Evolutionary conservation across 2,797 vertebrate genomes (phyloP), one percentile per base, ranked within the genome.

Genomic region (Percopsis omiscomaycus): DNA sequence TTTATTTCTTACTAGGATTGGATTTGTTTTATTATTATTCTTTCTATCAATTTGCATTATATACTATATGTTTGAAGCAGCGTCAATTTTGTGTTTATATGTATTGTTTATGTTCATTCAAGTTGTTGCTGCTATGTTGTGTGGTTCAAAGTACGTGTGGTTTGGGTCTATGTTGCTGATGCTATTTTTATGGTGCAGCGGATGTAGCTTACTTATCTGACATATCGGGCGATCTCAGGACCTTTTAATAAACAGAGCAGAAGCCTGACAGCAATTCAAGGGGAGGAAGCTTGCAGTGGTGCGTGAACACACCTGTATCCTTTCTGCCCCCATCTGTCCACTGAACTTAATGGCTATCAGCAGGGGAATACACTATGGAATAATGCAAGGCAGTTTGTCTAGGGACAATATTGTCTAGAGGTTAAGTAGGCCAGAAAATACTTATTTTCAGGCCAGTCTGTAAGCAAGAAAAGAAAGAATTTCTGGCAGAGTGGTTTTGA

Each of bases 261-360:
- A 55, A 0, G 54, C 55, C 55, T 55, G 59, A 55, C 13, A 29
- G 13, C 47, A 56, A 71, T 65, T 32, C 3, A 30, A 50, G 15
- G 27, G 16, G 14, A 47, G 62, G 52, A 29, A 49, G 57, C n/a
- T 55, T 49, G 57, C 29, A 6, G 5, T 51, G n/a, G 29, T 37
- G 47, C 32, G 11, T 55, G 59, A 62, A 62, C 22, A 57, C 30
- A 45, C 57, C 49, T 60, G 64, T 46, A 29, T 12, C 37, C 55
- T 12, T 12, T 57, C 49, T 28, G 29, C 16, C 64, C 47, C 29
- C 5, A 48, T 13, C 30, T 29, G 37, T 50, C 28, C 49, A 62
- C 3, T 53, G 16, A 44, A 49, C 44, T 37, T 22, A 62, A 46
- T 58, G 16, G 37, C 9, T 45, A 28, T 10, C 14, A 10, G 16